These are phyloP conservation scores for Portevinia maculata DNA, from an alignment of 2,888 invertebrate species.

Conservation along the genomic window DNA sequence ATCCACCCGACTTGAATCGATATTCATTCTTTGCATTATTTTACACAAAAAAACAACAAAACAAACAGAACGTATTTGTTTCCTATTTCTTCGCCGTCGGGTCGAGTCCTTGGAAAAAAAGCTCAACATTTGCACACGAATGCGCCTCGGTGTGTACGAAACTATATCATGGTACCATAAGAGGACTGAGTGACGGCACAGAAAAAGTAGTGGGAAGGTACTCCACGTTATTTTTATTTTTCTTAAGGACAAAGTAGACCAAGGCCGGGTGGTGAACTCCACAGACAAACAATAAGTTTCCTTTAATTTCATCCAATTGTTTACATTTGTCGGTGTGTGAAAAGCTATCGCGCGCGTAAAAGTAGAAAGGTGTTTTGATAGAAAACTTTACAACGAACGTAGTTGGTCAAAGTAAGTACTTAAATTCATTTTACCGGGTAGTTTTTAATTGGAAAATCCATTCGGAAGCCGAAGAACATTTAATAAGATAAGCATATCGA, in stretches of 20 bases:
- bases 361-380: conserved; percentile 9
- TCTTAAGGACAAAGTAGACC: neutral
- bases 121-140: conserved; percentile 15
- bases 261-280: neutral
- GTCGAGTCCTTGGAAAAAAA: conserved; percentile 6
- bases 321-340: conserved; percentile 23
- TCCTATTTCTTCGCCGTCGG: neutral
- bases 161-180: conserved; percentile 7
- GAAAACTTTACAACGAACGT: conserved; percentile 18
- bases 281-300: conserved; percentile 22
- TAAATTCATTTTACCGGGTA: conserved; percentile 7
- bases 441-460: conserved; percentile 35
- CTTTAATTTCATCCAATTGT: conserved; percentile 42
- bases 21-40: neutral
- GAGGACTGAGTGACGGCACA: neutral
- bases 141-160: conserved; percentile 13
- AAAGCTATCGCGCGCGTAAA: conserved; percentile 19
- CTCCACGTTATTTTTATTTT: neutral
- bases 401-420: conserved; percentile 18
- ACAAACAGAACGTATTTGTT: conserved; percentile 2
- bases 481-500: too few species aligned
- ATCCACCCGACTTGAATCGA: conserved; percentile 2
- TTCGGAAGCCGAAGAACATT: conserved; percentile 1
- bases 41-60: neutral
- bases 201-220: neutral